Evolutionary conservation across 2,113 vertebrate species (phyloP).

Genomic region (Eptesicus fuscus): DNA sequence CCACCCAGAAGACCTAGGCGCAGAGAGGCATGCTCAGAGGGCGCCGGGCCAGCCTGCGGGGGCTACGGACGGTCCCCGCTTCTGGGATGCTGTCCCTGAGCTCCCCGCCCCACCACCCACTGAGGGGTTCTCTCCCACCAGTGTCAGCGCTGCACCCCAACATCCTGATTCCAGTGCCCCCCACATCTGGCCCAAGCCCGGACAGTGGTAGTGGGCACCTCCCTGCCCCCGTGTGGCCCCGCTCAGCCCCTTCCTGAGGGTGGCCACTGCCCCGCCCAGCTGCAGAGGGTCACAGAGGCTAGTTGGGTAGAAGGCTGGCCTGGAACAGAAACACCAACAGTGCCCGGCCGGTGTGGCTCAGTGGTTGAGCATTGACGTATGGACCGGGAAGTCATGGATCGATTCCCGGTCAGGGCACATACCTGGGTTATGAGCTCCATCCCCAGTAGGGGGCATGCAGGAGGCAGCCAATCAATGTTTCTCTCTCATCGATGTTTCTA

Average conservation of each 20-base stretch:
- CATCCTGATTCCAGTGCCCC: neutral
- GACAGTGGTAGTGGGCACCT: too few species aligned
- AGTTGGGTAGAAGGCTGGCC: neutral
- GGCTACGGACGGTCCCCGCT: accelerated
- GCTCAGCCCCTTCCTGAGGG: neutral
- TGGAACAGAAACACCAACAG: neutral
- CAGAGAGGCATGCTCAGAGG: neutral
- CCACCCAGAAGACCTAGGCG: slow-evolving; percentile 87
- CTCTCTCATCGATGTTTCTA: too few species aligned
- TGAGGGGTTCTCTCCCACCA: accelerated
- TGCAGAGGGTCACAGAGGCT: neutral
- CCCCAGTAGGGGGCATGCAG: too few species aligned
- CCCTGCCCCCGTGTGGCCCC: neutral
- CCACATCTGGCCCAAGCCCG: neutral
- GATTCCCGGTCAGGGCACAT: too few species aligned
- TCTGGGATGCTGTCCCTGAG: neutral
- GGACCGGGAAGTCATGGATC: too few species aligned
- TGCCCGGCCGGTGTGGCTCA: too few species aligned
- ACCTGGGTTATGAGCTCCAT: too few species aligned
- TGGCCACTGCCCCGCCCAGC: neutral
- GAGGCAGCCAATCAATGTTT: too few species aligned
- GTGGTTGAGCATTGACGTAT: too few species aligned
- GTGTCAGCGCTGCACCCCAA: too few species aligned
- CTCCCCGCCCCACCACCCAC: accelerated
- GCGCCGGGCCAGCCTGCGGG: accelerated